A percentile compares a stretch with the other conserved stretches of the same genome.
Evolutionary conservation across 2,888 invertebrate species (phyloP).

Genomic region (Sabatieria punctata): DNA sequence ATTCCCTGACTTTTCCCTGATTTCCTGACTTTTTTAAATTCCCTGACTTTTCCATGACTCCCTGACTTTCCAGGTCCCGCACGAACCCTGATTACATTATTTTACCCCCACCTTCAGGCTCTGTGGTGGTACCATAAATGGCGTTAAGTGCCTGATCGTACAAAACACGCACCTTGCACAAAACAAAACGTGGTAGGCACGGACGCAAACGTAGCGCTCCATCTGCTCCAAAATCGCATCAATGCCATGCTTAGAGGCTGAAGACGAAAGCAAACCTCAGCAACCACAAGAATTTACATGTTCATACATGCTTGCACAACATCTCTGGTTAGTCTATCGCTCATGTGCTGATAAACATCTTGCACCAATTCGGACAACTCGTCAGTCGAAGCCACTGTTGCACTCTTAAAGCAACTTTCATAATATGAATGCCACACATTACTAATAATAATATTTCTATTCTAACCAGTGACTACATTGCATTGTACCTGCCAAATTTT

Average conservation of each 20-base stretch:
- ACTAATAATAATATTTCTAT: too few species aligned
- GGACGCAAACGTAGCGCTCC: conserved; percentile 79
- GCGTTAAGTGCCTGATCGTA: too few species aligned
- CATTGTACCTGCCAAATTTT: conserved; percentile 35
- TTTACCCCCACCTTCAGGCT: too few species aligned
- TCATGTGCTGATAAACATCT: conserved; percentile 64
- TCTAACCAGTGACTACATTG: too few species aligned
- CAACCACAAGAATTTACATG: conserved; percentile 3
- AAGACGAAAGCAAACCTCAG: conserved; percentile 11
- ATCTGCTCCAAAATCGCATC: conserved; percentile 71
- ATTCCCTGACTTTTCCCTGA: too few species aligned
- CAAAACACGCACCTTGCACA: conserved; percentile 47
- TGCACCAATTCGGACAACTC: conserved; percentile 76
- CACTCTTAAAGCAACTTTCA: not conserved
- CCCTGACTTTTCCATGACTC: too few species aligned
- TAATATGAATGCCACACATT: too few species aligned
- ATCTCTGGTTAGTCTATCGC: conserved; percentile 48
- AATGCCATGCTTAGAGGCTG: conserved; percentile 50
- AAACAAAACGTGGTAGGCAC: conserved; percentile 67
- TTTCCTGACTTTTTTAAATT: too few species aligned
- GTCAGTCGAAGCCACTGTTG: conserved; percentile 46
- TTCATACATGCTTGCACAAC: conserved; percentile 5
- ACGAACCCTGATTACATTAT: too few species aligned
- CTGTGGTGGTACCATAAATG: too few species aligned
- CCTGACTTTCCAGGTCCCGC: too few species aligned